phyloP scores from a whole-genome alignment of 2,888 invertebrate genomes.

The Onchidella celtica region DNA sequence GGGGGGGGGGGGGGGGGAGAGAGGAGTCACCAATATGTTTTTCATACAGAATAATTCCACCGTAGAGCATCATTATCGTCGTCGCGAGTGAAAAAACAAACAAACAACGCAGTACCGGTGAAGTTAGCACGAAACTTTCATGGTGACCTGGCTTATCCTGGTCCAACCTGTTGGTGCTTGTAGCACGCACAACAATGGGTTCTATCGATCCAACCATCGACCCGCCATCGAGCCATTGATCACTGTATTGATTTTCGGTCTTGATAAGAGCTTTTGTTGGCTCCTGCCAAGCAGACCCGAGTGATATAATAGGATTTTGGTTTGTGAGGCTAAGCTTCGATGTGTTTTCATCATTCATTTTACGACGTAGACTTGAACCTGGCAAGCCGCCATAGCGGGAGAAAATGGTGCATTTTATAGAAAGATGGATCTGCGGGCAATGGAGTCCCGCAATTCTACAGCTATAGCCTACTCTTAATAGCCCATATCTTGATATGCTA shows the following conservation, averaged over 20 bases:
- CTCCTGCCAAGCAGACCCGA: not conserved
- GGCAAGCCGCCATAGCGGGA: no score
- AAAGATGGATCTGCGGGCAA: no score
- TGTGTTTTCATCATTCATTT: not conserved
- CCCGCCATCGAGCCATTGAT: not conserved
- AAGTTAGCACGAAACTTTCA: not conserved
- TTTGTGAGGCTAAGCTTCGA: not conserved
- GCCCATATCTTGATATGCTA: no score
- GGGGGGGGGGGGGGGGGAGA: not conserved
- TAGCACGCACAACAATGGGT: not conserved
- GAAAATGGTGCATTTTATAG: no score
- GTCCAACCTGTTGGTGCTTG: not conserved
- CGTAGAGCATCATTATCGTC: not conserved
- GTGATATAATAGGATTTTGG: not conserved
- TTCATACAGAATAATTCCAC: no score
- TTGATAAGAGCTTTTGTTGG: not conserved
- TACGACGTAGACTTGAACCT: not conserved
- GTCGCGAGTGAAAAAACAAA: no score
- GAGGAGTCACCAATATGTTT: no score
- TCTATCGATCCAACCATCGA: not conserved
- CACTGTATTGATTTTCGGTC: not conserved
- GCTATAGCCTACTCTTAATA: no score
- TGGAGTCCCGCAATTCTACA: no score
- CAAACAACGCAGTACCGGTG: no score
- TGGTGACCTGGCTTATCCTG: not conserved